Conservation (phyloP, 2,888 invertebrate genomes). For the Morpho achilles region DNA sequence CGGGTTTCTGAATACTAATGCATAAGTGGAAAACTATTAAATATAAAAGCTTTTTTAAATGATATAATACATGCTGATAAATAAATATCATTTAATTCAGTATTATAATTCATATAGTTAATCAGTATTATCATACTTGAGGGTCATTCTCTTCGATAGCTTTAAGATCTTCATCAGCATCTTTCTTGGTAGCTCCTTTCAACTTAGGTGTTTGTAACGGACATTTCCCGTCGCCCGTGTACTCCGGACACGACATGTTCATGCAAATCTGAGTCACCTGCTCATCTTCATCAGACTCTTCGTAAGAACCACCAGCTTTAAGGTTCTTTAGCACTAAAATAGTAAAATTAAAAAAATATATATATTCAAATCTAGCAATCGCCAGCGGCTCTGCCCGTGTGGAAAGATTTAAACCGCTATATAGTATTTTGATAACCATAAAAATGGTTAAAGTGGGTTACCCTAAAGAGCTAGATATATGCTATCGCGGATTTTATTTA, state of each 20-base stretch:
- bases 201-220: constrained; percentile 35
- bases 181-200: constrained; percentile 33
- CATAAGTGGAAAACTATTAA: no score
- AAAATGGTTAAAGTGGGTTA: no score
- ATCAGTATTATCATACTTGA: background rate
- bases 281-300: constrained; percentile 41
- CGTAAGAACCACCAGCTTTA: constrained; percentile 37
- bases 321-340: constrained; percentile 51
- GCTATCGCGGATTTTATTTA: no score
- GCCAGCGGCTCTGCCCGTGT: no score
- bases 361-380: no score
- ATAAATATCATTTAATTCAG: background rate
- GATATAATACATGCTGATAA: no score
- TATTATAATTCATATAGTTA: no score
- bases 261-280: constrained; percentile 55
- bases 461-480: no score
- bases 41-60: no score
- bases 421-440: no score
- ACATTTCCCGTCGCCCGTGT: constrained; percentile 38
- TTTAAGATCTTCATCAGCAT: constrained; percentile 30
- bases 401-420: no score
- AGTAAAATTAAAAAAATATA: background rate
- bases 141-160: constrained; percentile 20
- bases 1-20: no score
- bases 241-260: constrained; percentile 53